Conservation (phyloP, 2,888 invertebrate species). For the Ligdia adustata region DNA sequence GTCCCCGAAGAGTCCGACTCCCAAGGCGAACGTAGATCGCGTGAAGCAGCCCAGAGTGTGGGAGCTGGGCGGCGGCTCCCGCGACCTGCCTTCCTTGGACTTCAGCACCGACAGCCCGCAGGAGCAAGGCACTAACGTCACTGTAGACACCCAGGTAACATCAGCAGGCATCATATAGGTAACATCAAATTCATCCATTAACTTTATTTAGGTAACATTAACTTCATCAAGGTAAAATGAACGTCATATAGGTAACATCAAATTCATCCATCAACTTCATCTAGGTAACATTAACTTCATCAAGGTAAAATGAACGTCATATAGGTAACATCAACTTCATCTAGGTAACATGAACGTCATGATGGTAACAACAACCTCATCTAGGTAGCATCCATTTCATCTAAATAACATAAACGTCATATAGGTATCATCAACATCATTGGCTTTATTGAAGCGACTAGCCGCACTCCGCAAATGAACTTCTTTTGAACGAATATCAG, state of each 20-base stretch:
- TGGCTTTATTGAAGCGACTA: no score
- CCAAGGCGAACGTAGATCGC: constrained; percentile 87
- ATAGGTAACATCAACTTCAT: no score
- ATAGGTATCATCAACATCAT: no score
- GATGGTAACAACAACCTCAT: constrained; percentile 68
- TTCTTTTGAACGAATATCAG: no score
- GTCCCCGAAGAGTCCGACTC: constrained; percentile 77
- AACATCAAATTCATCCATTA: no score
- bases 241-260: neutral
- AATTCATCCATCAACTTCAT: no score
- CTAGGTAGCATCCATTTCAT: no score
- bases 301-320: constrained; percentile 68
- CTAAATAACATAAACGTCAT: no score
- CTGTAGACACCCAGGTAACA: constrained; percentile 86
- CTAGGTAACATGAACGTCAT: no score
- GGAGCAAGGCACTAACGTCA: constrained; percentile 77
- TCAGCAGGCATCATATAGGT: neutral
- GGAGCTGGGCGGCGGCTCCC: constrained; percentile 92
- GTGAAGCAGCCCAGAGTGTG: constrained; percentile 96
- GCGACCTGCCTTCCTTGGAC: constrained; percentile 92
- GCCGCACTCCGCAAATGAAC: no score
- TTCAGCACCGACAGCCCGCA: constrained; percentile 91
- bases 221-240: constrained; percentile 82
- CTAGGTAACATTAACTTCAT: no score
- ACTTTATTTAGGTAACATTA: no score